These are phyloP conservation scores for Zhuqinia jingwanae DNA, from an alignment of 2,888 invertebrate genomes.

Conservation along the genomic window DNA sequence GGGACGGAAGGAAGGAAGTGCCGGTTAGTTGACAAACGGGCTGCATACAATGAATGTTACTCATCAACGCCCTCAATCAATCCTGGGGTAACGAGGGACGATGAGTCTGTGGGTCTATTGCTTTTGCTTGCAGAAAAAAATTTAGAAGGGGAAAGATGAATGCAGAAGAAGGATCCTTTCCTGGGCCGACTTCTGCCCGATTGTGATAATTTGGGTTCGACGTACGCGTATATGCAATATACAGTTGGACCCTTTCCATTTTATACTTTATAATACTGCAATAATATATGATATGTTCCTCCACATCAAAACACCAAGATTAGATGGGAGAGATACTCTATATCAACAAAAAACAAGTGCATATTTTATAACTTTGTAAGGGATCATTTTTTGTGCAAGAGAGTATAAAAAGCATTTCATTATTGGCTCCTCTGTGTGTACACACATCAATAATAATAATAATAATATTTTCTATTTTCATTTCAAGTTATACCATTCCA, in stretches of 20 bases:
- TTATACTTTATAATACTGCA: background rate
- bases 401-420: background rate
- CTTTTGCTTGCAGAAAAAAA: background rate
- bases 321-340: background rate
- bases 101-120: too few relatives aligned
- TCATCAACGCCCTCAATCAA: conserved; percentile 57
- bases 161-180: background rate
- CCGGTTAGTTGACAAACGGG: conserved; percentile 55
- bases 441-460: conserved; percentile 26
- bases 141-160: background rate
- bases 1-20: conserved; percentile 59
- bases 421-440: conserved; percentile 17
- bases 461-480: conserved; percentile 22
- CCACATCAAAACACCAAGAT: conserved; percentile 1
- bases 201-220: background rate
- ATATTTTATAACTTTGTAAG: background rate
- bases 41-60: conserved; percentile 43
- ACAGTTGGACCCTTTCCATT: conserved; percentile 30
- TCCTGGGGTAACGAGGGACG: conserved; percentile 39
- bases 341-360: conserved; percentile 38
- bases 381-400: background rate
- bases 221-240: background rate
- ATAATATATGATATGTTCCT: background rate
- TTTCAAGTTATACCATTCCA: conserved; percentile 6
- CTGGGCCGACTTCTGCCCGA: background rate